Base-by-base conservation (phyloP, 2,113 vertebrate species). In the Hemiscyllium ocellatum region DNA sequence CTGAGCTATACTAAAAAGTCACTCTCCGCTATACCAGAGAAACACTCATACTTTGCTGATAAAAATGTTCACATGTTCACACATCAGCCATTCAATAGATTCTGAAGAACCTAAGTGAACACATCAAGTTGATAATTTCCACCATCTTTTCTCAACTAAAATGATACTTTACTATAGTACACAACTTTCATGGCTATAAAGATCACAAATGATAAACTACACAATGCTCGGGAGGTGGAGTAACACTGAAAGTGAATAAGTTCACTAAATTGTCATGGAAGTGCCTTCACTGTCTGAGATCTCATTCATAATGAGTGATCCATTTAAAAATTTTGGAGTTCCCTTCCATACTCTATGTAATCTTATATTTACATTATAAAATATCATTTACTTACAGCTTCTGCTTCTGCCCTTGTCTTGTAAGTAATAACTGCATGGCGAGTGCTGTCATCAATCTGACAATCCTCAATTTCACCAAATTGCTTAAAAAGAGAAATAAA, bases 391-490 rank as follows among this genome's bases (percentile, higher is more conserved):
- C 97, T 97, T 97, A 99, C 99, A 97, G 98, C 98, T 97, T 99
- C 99, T 76, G 99, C 99, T 97, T 99, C 99, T 80, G 97, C 98
- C 97, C 99, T 98, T 7, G 98, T 98, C 98, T 98, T 99, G 97
- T 98, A 99, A 3, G 98, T 98, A 97, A 99, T 98, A 96, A 99
- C 97, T 0, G 98, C 98, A 96, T 98, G 98, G 96, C 98, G 97
- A 96, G 98, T 98, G 96, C 97, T 97, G 96, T 99, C 99, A 96
- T 99, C 98, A 96, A 99, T 99, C 96, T 98, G 98, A 97, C 98
- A 99, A 97, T 99, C 99, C 97, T 99, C 99, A 96, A 99, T 99
- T 97, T 99, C 99, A 96, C 99, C 99, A 97, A 98, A 99, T 99
- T 99, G 98, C 99, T 99, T 97, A 97, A 96, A 61, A 97, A 96